Evolutionary conservation across 2,888 invertebrate genomes (phyloP), one percentile per base, ranked within the genome.

Genomic region (Sarcophaga subvicina): DNA sequence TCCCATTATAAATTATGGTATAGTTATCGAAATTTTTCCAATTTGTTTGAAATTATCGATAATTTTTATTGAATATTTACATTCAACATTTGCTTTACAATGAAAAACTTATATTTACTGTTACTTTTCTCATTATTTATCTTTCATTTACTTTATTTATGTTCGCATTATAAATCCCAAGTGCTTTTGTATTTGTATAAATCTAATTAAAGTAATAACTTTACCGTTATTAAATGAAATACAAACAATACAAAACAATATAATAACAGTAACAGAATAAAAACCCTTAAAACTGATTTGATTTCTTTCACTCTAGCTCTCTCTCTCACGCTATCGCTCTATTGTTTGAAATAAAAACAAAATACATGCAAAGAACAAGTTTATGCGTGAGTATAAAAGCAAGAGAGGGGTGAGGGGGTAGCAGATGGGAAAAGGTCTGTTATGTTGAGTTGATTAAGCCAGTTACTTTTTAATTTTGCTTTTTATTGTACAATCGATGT

Each of bases 381-480:
- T 37, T 37, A 37, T 37, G 37, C 37, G 37, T 37, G 37, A 37
- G 37, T 37, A 37, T 37, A 37, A 37, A 37, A 37, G 37, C 37
- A 37, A 37, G 37, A 10, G 37, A 2, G 37, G 2, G 37, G 8
- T 2, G 2, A 6, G 37, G 5, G 37, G 37, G 37, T 37, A 37
- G 8, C 8, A 37, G 37, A 37, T 37, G 37, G 37, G 37, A 10
- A 37, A 37, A 37, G 37, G 37, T 37, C 37, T 37, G 37, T 37
- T 37, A 37, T 37, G 37, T 37, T 37, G 37, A 37, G 47, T 47
- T 62, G 5, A n/a, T 47, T 59, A 59, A 60, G 11, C 14, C 75
- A 63, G 59, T 47, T 64, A 76, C 25, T 76, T 49, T 54, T 54
- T 14, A 54, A 14, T 54, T 12, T 54, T 54, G 54, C 17, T 37